Conservation (phyloP, 2,888 invertebrate species). For the Drosophila histrio region DNA sequence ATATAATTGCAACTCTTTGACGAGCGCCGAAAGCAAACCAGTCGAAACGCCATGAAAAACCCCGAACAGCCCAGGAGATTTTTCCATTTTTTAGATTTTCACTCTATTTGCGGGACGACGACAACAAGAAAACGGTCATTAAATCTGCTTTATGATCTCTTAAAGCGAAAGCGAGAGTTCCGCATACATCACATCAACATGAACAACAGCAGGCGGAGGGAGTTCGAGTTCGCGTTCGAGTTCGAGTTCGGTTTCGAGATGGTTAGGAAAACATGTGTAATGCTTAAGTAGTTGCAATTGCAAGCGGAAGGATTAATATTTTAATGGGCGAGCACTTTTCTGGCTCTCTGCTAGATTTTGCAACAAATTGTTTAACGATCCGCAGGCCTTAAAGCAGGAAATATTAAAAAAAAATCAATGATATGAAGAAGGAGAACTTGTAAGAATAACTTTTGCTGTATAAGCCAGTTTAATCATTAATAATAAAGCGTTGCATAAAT, state of each 20-base stretch:
- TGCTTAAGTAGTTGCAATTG: conserved; percentile 13
- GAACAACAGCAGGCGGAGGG: not conserved
- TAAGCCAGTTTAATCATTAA: not conserved
- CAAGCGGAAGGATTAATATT: conserved; percentile 71
- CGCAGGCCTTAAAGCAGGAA: not conserved
- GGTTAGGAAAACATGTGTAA: conserved; percentile 52
- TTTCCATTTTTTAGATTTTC: conserved; percentile 55
- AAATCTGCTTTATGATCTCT: conserved; percentile 72
- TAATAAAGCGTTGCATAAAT: not conserved
- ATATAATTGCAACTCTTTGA: conserved; percentile 76
- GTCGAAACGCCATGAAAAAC: conserved; percentile 20
- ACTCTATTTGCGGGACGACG: conserved; percentile 60
- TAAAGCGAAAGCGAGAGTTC: conserved; percentile 72
- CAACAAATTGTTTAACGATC: conserved; percentile 74
- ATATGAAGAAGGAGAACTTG: not conserved
- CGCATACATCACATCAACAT: conserved; percentile 23
- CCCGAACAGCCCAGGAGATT: conserved; percentile 24
- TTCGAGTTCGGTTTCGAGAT: not conserved
- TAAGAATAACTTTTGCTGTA: not conserved
- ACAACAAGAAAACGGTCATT: conserved; percentile 46
- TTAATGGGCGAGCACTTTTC: conserved; percentile 61
- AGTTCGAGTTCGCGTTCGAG: not conserved
- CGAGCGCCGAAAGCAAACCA: conserved; percentile 44
- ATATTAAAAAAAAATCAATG: not conserved
- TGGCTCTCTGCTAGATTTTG: conserved; percentile 64